These are phyloP conservation scores for Macrosteles quadrilineatus DNA, from an alignment of 1,140 invertebrate species.

Conservation along the genomic window DNA sequence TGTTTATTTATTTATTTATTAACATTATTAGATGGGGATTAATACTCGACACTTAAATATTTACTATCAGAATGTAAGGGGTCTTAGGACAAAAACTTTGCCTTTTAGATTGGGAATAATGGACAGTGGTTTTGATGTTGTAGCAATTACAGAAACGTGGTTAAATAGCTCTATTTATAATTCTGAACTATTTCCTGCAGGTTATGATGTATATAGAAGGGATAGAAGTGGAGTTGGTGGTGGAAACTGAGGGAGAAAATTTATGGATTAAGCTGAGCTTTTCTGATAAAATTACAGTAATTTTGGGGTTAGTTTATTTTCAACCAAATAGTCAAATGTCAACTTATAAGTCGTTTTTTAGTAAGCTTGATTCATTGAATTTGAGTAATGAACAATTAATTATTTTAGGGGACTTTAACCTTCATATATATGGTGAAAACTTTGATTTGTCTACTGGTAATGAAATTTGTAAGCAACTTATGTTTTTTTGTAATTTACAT, in stretches of 20 bases:
- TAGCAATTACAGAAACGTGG: constrained; percentile 22
- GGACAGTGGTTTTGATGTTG: background rate
- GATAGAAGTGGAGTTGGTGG: background rate
- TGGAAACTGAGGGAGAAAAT: background rate
- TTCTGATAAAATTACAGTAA: too few relatives aligned
- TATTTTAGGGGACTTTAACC: too few relatives aligned
- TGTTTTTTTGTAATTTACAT: too few relatives aligned
- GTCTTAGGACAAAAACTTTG: constrained; percentile 9
- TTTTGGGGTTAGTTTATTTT: too few relatives aligned
- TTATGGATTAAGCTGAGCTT: too few relatives aligned
- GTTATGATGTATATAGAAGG: constrained; percentile 21
- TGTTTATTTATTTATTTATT: background rate
- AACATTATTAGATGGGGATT: background rate
- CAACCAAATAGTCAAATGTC: too few relatives aligned
- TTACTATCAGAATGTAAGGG: constrained; percentile 28
- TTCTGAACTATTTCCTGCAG: constrained; percentile 12
- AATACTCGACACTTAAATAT: background rate
- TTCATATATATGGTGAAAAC: too few relatives aligned
- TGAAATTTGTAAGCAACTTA: too few relatives aligned
- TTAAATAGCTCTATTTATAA: constrained; percentile 24
- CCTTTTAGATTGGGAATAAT: constrained; percentile 14
- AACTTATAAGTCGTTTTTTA: too few relatives aligned
- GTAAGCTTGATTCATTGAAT: too few relatives aligned
- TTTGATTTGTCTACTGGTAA: too few relatives aligned
- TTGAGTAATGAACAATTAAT: too few relatives aligned